A percentile compares a stretch with the other conserved stretches of the same genome.
phyloP scores from a whole-genome alignment of 1,140 invertebrate species.

The Ceratosolen fusciceps region DNA sequence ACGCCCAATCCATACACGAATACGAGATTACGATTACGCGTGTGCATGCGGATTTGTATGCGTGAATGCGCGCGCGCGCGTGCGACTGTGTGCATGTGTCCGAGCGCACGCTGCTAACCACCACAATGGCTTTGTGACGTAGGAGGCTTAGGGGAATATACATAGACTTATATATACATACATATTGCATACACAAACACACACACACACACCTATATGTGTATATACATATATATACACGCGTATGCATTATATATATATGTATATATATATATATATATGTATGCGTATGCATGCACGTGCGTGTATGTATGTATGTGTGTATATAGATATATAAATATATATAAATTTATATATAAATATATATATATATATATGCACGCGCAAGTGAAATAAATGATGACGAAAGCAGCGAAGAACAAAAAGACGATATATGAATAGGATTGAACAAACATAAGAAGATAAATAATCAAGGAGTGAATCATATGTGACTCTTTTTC shows the following conservation, averaged over 20 bases:
- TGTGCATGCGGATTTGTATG: too few species aligned
- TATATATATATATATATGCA: background rate
- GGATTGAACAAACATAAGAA: constrained; percentile 27
- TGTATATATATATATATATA: background rate
- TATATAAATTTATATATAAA: background rate
- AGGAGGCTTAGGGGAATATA: too few species aligned
- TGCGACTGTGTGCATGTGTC: too few species aligned
- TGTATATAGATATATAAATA: constrained; percentile 24
- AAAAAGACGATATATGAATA: constrained; percentile 39
- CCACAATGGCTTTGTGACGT: too few species aligned
- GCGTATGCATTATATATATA: background rate
- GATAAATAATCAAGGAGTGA: constrained; percentile 41
- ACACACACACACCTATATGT: background rate
- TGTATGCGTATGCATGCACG: too few species aligned
- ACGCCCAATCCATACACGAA: background rate
- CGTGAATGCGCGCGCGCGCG: too few species aligned
- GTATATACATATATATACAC: constrained; percentile 2
- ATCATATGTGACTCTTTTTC: constrained; percentile 48
- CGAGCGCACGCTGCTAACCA: too few species aligned
- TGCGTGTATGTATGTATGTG: background rate
- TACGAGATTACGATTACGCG: too few species aligned
- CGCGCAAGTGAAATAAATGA: constrained; percentile 24
- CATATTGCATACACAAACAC: background rate
- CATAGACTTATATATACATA: background rate
- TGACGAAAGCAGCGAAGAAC: constrained; percentile 32